Base-by-base conservation (phyloP, 1,140 invertebrate genomes). In the Maniola jurtina region DNA sequence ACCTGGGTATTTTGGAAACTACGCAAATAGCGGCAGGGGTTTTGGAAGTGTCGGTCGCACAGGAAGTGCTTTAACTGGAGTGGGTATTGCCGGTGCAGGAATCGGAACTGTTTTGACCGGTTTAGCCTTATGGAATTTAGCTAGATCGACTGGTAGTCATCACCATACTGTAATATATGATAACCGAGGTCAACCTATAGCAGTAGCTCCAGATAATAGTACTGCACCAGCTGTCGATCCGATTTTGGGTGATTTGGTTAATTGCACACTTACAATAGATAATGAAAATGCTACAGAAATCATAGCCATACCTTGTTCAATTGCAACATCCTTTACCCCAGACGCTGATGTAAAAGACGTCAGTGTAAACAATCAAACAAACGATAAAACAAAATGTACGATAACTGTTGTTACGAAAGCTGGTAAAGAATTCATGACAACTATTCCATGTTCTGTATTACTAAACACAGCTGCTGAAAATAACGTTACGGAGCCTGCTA, bases 61-160 rank as follows among this genome's bases (percentile, higher is more conserved):
- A 13, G 73, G 84, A 7, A 86, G 76, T 73, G 75, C 80, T 6
- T 76, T 90, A n/a, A 83, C 77, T 50, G 86, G 86, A 1, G 79
- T 90, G 6, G 88, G 88, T 47, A 84, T 90, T 36, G 88, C 88
- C 1, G 88, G 87, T 16, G 87, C 87, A 33, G 88, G 88, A 35
- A 80, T 92, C 36, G 90, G 91, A 48, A 89, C 89, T 25, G 78
- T 92, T 52, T 71, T 92, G 59, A 90, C 91, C 57, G 91, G 91
- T 16, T 78, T 91, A 62, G 89, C 91, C 10, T 72, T 92, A 35
- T 92, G 90, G 90, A 92, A 92, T 77, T 79, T 91, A 68, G 91
- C 88, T 34, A 79, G 91, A 47, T 90, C 88, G 9, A 90, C 89
- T 48, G 80, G 90, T 16, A 73, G 77, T 59, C 80, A 74, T 59